These are phyloP conservation scores for Porites divaricata DNA, from an alignment of 92 coral and sea anemone species.

Conservation along the genomic window DNA sequence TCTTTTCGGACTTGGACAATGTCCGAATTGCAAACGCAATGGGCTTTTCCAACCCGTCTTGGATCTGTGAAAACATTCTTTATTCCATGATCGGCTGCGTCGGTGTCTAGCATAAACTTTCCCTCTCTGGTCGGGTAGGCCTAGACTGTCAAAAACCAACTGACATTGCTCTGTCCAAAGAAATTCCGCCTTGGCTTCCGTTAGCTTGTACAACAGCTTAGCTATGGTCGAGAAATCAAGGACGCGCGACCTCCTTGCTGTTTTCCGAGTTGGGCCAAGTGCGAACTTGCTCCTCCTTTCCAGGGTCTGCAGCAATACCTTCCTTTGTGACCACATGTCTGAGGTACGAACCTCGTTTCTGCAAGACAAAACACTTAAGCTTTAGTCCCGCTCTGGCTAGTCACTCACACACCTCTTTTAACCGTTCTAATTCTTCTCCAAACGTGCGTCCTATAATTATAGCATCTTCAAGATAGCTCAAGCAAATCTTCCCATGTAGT, in stretches of 20 bases:
- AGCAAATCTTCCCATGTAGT: background rate
- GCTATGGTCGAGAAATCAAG: conserved; percentile 45
- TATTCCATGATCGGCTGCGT: conserved; percentile 54
- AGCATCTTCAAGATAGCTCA: conserved; percentile 47
- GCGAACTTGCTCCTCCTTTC: conserved; percentile 32
- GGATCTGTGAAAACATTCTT: conserved; percentile 31
- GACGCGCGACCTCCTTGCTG: conserved; percentile 30
- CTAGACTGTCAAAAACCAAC: conserved; percentile 48
- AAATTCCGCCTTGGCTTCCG: conserved; percentile 10
- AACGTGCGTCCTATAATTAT: conserved; percentile 38
- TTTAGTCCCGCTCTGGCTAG: conserved; percentile 28
- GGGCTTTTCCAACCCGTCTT: conserved; percentile 20
- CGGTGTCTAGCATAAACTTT: conserved; percentile 26
- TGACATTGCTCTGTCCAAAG: conserved; percentile 42
- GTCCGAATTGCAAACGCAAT: conserved; percentile 43
- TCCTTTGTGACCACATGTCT: conserved; percentile 59
- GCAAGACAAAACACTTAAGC: conserved; percentile 37
- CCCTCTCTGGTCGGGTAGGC: conserved; percentile 33
- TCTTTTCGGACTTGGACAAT: background rate
- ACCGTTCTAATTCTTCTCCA: background rate
- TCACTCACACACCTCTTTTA: no score
- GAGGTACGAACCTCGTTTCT: background rate
- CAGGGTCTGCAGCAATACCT: conserved; percentile 42
- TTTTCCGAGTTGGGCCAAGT: conserved; percentile 29
- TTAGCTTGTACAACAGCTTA: conserved; percentile 55